These are phyloP conservation scores for Sylvietta virens DNA, from an alignment of 2,113 vertebrate species.

Conservation along the genomic window DNA sequence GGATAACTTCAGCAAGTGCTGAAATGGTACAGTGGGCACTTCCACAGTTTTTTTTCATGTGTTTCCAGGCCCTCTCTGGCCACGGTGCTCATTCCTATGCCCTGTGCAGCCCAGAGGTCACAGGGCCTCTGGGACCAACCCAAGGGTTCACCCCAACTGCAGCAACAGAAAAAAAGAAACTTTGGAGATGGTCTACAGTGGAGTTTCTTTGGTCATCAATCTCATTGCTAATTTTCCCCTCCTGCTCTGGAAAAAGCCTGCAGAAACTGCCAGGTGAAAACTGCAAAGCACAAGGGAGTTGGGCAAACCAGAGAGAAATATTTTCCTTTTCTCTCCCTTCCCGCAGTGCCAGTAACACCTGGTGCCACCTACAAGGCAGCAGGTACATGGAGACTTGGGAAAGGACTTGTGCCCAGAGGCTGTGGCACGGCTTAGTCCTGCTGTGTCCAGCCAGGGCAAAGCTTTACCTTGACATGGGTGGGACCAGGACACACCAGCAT, in stretches of 20 bases:
- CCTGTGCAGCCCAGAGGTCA: not conserved
- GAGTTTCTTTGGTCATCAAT: not conserved
- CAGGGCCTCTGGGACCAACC: rapidly evolving
- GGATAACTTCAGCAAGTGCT: not conserved
- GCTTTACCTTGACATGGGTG: not conserved
- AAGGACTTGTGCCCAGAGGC: not conserved
- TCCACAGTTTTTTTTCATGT: not conserved
- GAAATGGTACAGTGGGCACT: not conserved
- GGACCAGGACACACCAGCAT: not conserved
- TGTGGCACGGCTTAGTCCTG: not conserved
- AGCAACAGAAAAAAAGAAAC: not conserved
- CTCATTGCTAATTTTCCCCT: not conserved
- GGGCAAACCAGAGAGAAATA: not conserved
- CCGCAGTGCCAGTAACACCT: not conserved
- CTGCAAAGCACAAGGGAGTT: not conserved
- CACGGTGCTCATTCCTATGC: rapidly evolving
- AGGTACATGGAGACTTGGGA: rapidly evolving
- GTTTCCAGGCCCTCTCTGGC: not conserved
- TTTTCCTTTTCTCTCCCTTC: not conserved
- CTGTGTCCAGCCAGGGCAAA: rapidly evolving
- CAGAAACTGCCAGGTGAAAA: not conserved
- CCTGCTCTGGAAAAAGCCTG: not conserved
- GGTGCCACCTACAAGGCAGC: not conserved
- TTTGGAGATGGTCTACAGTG: no score
- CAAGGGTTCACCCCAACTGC: not conserved